Base-by-base conservation (phyloP, 2,888 invertebrate genomes). In the Trypoxylon attenuatum region DNA sequence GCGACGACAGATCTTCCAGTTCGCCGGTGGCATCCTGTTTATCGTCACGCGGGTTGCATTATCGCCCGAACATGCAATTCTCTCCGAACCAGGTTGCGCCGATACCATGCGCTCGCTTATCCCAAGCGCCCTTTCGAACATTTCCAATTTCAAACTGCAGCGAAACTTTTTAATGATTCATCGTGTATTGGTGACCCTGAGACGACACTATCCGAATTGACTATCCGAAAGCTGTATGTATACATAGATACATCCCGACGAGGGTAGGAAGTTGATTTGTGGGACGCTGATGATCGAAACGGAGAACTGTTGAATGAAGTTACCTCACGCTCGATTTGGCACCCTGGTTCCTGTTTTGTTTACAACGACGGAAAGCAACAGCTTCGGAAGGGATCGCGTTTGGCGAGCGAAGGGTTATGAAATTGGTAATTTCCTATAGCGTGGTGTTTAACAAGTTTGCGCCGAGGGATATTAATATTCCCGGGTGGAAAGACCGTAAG, bases 321-420 rank as follows among this genome's bases (percentile, higher is more conserved):
- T 46, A 42, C 29, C 39, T 52, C 54, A 72, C 46, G 57, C 54
- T 33, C 57, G 47, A 60, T 72, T 61, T 71, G 61, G 58, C 61
- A 58, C 57, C 63, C 55, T 29, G 52, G 61, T 46, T 49, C 39
- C n/a, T 10, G 22, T 18, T 59, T 22, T n/a, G n/a, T n/a, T n/a
- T n/a, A n/a, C 33, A 49, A 27, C 45, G 25, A 56, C 8, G 46
- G 43, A 13, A 41, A n/a, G 42, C 25, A 46, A 43, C 53, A 49
- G 8, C 18, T 42, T 43, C 42, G 49, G 45, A 29, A n/a, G n/a
- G n/a, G n/a, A n/a, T n/a, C n/a, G 47, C 25, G 49, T 41, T 16
- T 15, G 16, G 57, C 29, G 13, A n/a, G 43, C 50, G 22, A 38
- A 21, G 49, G 47, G 42, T 50, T 53, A 46, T 25, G 29, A 46